These are phyloP conservation scores for Porites cylindrica DNA, from an alignment of 92 coral and sea anemone species.

Conservation along the genomic window DNA sequence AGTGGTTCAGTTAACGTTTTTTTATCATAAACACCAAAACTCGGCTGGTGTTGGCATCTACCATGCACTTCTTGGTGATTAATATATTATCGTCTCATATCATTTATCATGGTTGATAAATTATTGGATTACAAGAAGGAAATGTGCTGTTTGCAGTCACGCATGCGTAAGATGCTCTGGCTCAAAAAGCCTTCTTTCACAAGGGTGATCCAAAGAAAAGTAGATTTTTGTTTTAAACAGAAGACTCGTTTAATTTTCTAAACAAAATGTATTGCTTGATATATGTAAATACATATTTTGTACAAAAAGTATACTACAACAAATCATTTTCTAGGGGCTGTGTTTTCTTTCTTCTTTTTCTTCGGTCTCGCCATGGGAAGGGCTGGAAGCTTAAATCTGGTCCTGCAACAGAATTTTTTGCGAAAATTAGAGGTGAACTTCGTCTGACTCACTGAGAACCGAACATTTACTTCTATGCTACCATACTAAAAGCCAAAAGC, in stretches of 20 bases:
- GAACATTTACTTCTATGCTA: too few relatives aligned
- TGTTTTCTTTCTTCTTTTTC: constrained; percentile 89
- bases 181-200: not conserved
- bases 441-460: too few relatives aligned
- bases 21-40: too few relatives aligned
- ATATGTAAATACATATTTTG: constrained; percentile 6
- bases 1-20: too few relatives aligned
- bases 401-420: constrained; percentile 63
- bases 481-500: too few relatives aligned
- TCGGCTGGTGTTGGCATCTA: too few relatives aligned
- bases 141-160: not conserved
- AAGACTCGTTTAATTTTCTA: constrained; percentile 3
- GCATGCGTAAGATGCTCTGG: not conserved
- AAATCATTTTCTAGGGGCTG: constrained; percentile 48
- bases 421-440: not conserved
- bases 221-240: not conserved
- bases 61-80: too few relatives aligned
- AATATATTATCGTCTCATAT: too few relatives aligned
- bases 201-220: not conserved
- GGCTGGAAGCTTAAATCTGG: constrained; percentile 96
- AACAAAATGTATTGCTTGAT: not conserved
- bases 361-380: constrained; percentile 85
- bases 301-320: not conserved
- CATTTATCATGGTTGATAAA: too few relatives aligned
- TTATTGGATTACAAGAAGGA: not conserved